Conservation (phyloP, 1,140 invertebrate species). For the Manduca sexta region DNA sequence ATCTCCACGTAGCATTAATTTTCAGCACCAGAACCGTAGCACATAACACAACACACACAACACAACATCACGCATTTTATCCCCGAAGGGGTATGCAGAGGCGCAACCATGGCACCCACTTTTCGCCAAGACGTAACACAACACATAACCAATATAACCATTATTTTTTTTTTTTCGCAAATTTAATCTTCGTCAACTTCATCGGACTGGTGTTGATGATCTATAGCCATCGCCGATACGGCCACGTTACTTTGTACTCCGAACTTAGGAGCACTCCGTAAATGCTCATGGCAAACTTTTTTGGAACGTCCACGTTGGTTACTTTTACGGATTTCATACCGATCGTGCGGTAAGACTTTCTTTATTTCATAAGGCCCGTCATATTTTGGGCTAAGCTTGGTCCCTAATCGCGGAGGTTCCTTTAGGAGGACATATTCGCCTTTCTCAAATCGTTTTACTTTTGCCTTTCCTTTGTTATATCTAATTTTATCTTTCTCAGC, state of each 20-base stretch:
- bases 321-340: conserved; percentile 6
- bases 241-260: conserved; percentile 7
- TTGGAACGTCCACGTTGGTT: conserved; percentile 8
- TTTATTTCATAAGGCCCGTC: conserved; percentile 12
- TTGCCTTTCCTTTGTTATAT: conserved; percentile 12
- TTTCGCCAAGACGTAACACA: too few species aligned
- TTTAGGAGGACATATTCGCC: conserved; percentile 12
- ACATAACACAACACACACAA: too few species aligned
- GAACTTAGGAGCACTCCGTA: conserved; percentile 11
- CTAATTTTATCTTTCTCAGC: conserved; percentile 5
- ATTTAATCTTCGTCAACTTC: too few species aligned
- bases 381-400: conserved; percentile 12
- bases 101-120: too few species aligned
- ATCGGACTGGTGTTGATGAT: too few species aligned
- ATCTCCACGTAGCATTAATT: too few species aligned
- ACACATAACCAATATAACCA: too few species aligned
- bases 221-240: conserved; percentile 2
- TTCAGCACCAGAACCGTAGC: too few species aligned
- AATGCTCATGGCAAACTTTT: conserved; percentile 17
- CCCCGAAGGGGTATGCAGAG: too few species aligned
- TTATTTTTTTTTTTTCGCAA: too few species aligned
- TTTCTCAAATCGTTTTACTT: conserved; percentile 11
- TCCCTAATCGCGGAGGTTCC: conserved; percentile 7
- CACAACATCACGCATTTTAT: too few species aligned
- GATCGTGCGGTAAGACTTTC: conserved; percentile 12